Conservation (phyloP, 2,113 vertebrate species). For the Anthoscopus minutus region DNA sequence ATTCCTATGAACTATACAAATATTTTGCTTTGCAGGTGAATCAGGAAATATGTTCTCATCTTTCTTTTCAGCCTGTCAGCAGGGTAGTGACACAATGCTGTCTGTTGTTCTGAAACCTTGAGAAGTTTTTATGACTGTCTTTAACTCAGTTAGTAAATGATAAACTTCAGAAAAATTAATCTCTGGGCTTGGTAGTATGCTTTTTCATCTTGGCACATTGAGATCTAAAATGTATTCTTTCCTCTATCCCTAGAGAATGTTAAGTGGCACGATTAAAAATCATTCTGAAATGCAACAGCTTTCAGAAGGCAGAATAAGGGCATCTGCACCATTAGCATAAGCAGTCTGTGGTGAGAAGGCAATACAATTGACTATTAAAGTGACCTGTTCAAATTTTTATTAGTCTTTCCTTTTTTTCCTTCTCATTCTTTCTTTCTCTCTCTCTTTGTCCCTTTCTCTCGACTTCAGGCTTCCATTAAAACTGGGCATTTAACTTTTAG, state of each 20-base stretch:
- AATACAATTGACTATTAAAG: not conserved
- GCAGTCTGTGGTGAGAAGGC: not conserved
- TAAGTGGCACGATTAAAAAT: constrained; percentile 30
- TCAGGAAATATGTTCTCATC: not conserved
- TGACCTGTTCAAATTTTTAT: not conserved
- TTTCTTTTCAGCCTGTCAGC: not conserved
- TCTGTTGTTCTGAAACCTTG: not conserved
- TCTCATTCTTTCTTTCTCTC: too few species aligned
- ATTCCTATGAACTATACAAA: not conserved
- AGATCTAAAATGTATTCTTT: not conserved
- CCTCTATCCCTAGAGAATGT: not conserved
- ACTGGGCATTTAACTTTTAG: not conserved
- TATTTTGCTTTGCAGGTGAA: not conserved
- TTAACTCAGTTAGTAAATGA: not conserved
- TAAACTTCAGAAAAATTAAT: not conserved
- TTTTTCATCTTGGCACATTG: not conserved
- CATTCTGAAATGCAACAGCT: not conserved
- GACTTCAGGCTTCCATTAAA: not conserved
- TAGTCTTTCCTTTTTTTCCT: not conserved
- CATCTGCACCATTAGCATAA: constrained; percentile 23
- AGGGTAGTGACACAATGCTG: not conserved
- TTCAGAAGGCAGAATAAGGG: constrained; percentile 4
- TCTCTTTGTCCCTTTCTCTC: too few species aligned
- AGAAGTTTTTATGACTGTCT: not conserved
- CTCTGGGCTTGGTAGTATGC: not conserved